These are phyloP conservation scores for Ypsolopha scabrella DNA, from an alignment of 2,888 invertebrate species.

Conservation along the genomic window DNA sequence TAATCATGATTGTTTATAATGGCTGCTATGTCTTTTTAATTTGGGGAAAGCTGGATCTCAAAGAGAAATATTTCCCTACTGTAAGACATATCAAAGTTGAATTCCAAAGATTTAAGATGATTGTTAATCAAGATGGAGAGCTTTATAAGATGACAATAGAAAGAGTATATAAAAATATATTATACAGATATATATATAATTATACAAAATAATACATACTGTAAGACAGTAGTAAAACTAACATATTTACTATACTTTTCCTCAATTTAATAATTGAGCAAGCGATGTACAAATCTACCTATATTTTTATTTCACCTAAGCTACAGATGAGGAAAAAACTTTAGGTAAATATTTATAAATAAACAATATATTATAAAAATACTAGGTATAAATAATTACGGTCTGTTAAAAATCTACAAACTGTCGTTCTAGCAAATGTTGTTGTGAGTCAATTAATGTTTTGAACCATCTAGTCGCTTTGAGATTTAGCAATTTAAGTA, in stretches of 20 bases:
- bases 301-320: neutral
- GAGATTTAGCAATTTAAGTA: constrained; percentile 35
- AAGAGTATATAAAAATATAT: constrained; percentile 1
- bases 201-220: neutral
- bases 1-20: too few species aligned
- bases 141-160: constrained; percentile 14
- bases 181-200: neutral
- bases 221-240: neutral
- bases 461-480: constrained; percentile 55
- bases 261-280: neutral
- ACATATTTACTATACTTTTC: neutral
- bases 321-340: neutral
- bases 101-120: constrained; percentile 30
- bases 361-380: neutral
- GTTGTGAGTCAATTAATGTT: constrained; percentile 55
- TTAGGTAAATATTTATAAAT: neutral
- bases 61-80: too few species aligned
- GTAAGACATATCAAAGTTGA: constrained; percentile 8
- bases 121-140: neutral
- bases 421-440: constrained; percentile 13
- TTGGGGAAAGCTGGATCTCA: too few species aligned
- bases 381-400: neutral
- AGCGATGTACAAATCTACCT: neutral
- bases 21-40: too few species aligned
- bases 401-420: too few species aligned